A percentile compares a stretch with the other conserved stretches of the same genome.
Conservation (phyloP, 2,113 vertebrate genomes). For the Dipodomys merriami region DNA sequence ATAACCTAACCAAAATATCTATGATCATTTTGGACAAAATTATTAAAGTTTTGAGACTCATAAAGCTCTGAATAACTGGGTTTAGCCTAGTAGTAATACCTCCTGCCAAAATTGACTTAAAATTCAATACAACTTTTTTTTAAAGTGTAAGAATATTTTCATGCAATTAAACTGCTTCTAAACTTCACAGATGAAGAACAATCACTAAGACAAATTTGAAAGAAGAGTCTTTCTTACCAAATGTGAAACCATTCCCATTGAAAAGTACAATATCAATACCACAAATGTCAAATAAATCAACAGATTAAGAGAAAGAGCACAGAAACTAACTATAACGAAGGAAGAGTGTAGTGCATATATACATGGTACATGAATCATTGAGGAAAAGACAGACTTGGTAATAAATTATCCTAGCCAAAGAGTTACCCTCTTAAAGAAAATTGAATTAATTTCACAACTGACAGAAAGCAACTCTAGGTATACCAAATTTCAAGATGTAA, state of each 20-base stretch:
- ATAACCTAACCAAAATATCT: slow-evolving; percentile 24
- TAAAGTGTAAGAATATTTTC: slow-evolving; percentile 2
- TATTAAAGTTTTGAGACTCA: neutral
- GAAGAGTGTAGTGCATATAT: neutral
- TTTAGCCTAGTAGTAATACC: neutral
- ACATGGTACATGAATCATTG: neutral
- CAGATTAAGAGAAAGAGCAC: neutral
- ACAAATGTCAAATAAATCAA: slow-evolving; percentile 21
- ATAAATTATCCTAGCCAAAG: slow-evolving; percentile 18
- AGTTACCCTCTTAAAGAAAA: neutral
- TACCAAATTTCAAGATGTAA: neutral
- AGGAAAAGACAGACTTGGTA: neutral
- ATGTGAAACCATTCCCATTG: neutral
- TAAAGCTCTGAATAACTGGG: neutral
- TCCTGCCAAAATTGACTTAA: neutral
- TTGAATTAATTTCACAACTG: neutral
- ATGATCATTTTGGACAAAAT: neutral
- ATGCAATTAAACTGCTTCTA: neutral
- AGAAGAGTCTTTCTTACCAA: neutral
- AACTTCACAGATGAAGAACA: neutral
- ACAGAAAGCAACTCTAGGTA: neutral
- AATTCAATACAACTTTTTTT: neutral
- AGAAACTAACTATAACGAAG: slow-evolving; percentile 22
- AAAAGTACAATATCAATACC: neutral
- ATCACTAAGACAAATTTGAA: neutral